Evolutionary conservation across 2,797 vertebrate genomes (phyloP).

Genomic region (Oryzias dopingdopingensis): DNA sequence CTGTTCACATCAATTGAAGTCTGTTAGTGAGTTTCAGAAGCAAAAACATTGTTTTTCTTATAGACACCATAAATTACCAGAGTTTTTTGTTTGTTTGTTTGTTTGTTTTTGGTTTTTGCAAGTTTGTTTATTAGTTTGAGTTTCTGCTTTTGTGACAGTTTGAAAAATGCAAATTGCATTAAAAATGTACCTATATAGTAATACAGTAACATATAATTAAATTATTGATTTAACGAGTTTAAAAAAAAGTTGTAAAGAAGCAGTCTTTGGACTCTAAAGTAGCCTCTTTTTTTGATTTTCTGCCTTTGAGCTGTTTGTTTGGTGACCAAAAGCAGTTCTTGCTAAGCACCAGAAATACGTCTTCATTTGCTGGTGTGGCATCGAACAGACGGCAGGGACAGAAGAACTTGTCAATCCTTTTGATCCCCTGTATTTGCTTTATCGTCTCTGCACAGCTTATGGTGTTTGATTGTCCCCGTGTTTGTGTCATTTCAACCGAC

Average conservation of each 20-base stretch:
- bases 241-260: conserved; percentile 14
- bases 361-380: conserved; percentile 27
- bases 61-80: too few species aligned
- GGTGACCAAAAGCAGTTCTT: conserved; percentile 59
- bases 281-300: conserved; percentile 27
- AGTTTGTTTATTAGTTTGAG: too few species aligned
- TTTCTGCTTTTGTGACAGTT: too few species aligned
- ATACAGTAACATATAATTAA: too few species aligned
- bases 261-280: conserved; percentile 31
- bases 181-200: too few species aligned
- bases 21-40: too few species aligned
- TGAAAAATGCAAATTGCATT: too few species aligned
- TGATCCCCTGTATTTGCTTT: conserved; percentile 54
- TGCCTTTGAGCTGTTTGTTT: conserved; percentile 49
- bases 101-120: too few species aligned
- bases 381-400: conserved; percentile 51
- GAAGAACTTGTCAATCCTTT: conserved; percentile 53
- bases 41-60: too few species aligned
- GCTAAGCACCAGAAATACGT: conserved; percentile 32
- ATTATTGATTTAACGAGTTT: not conserved
- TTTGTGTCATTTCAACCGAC: conserved; percentile 50
- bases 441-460: conserved; percentile 60
- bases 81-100: too few species aligned
- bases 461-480: conserved; percentile 49
- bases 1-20: too few species aligned